Conservation (phyloP, 2,888 invertebrate species). For the Hedychridium roseum region DNA sequence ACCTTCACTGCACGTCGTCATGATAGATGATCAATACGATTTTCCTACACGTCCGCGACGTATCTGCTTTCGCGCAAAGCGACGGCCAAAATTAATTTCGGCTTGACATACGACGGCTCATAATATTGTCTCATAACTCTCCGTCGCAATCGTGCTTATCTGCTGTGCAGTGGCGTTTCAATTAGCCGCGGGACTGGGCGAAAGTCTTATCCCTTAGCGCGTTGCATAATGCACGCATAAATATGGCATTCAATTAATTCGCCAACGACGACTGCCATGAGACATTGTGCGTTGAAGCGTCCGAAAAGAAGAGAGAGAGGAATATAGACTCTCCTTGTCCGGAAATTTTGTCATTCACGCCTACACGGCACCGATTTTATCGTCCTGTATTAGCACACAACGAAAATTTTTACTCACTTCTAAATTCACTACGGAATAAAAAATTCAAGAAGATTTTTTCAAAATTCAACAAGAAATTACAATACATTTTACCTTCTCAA, state of each 20-base stretch:
- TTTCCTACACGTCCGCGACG: slow-evolving; percentile 17
- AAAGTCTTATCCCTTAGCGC: slow-evolving; percentile 57
- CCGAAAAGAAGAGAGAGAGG: too few species aligned
- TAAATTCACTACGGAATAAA: not conserved
- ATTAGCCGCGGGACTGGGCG: slow-evolving; percentile 51
- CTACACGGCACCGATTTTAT: not conserved
- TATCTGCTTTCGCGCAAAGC: slow-evolving; percentile 27
- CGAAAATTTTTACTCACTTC: not conserved
- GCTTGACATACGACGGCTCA: slow-evolving; percentile 56
- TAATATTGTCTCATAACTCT: slow-evolving; percentile 63
- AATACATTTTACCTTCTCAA: not conserved
- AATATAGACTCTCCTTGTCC: too few species aligned
- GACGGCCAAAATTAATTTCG: slow-evolving; percentile 58
- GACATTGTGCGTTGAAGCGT: too few species aligned
- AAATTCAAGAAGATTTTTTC: not conserved
- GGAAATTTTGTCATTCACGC: not conserved
- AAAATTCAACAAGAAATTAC: not conserved
- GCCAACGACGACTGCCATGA: slow-evolving; percentile 26
- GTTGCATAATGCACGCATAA: slow-evolving; percentile 54
- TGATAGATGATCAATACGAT: too few species aligned
- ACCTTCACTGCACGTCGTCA: too few species aligned
- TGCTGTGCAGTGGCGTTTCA: slow-evolving; percentile 57
- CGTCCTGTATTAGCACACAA: not conserved
- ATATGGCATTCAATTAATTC: slow-evolving; percentile 59
- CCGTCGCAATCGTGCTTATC: slow-evolving; percentile 60